These are phyloP conservation scores for Strigamia crassipes DNA, from an alignment of 2,888 invertebrate species.

Conservation along the genomic window DNA sequence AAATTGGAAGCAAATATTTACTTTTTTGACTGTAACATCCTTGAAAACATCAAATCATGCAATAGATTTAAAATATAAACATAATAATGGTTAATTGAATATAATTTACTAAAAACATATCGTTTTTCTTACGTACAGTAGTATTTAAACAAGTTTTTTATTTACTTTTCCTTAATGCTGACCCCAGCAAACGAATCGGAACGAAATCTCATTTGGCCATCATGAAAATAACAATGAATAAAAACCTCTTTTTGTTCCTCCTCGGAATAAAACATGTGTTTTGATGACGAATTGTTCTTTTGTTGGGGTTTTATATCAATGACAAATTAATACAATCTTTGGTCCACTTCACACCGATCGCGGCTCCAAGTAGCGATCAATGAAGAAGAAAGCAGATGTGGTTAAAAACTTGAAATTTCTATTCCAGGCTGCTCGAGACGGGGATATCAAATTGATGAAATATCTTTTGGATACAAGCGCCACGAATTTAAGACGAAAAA, in stretches of 20 bases:
- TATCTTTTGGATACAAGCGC: slow-evolving; percentile 4
- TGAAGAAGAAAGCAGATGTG: background rate
- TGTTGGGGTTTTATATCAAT: background rate
- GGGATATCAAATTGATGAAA: slow-evolving; percentile 47
- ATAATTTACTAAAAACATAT: background rate
- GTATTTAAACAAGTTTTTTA: background rate
- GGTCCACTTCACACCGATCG: background rate
- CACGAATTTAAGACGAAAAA: slow-evolving; percentile 51
- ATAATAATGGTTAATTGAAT: background rate
- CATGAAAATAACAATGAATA: background rate
- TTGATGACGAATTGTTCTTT: slow-evolving; percentile 16
- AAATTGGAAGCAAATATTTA: background rate
- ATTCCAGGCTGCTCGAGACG: slow-evolving; percentile 46
- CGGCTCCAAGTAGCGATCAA: background rate
- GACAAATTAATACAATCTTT: slow-evolving; percentile 4
- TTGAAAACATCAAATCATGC: background rate
- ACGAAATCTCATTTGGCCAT: slow-evolving; percentile 16
- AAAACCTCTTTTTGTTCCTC: slow-evolving; percentile 3
- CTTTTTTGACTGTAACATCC: background rate
- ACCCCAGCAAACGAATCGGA: slow-evolving; percentile 7
- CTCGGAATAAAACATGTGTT: background rate
- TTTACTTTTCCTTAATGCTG: background rate
- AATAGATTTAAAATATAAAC: background rate
- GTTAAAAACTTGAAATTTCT: slow-evolving; percentile 28
- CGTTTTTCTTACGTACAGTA: background rate